Base-by-base conservation (phyloP, 1,140 invertebrate species). In the Drosophila ananassae region DNA sequence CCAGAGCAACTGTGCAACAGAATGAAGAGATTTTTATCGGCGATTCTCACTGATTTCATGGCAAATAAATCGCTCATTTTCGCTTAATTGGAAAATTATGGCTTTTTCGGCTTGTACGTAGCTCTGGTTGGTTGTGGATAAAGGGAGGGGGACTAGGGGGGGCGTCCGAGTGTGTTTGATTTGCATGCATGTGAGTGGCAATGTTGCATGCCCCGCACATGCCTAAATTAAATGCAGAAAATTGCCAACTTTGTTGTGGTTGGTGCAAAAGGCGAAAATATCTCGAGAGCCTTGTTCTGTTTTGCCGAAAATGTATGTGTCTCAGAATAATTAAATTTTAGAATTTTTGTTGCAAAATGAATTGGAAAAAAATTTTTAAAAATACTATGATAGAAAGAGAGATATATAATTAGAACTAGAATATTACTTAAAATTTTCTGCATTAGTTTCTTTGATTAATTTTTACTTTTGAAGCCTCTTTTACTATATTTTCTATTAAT, bases 61-160 rank as follows among this genome's bases (percentile, higher is more conserved):
- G 90, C 90, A 91, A 91, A 91, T 91, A 91, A 91, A 91, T 91
- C 90, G 90, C 90, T 91, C 90, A 91, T 91, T 91, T 91, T 91
- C 90, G 90, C 90, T 91, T 91, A 91, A 91, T 91, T 91, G 90
- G 90, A 91, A 91, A 91, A 91, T 91, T 91, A 91, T 91, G 90
- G 90, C 85, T 91, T 84, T 91, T 82, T 83, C 58, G 69, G 73
- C 67, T 60, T 79, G 68, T 79, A 68, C 74, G 63, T 57, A 53
- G 34, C 56, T n/a, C 28, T 66, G 63, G 59, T 44, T 39, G 59
- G 28, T 44, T 32, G 13, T 24, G 37, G 39, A 9, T 10, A 52
- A 25, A 47, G 24, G 39, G 25, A 13, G 44, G 44, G 13, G 44
- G 8, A 17, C 30, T 22, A 13, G 3, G 5, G 21, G 8, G 37